Base-by-base conservation (phyloP, 2,888 invertebrate genomes). In the Drosophila buzzatii region DNA sequence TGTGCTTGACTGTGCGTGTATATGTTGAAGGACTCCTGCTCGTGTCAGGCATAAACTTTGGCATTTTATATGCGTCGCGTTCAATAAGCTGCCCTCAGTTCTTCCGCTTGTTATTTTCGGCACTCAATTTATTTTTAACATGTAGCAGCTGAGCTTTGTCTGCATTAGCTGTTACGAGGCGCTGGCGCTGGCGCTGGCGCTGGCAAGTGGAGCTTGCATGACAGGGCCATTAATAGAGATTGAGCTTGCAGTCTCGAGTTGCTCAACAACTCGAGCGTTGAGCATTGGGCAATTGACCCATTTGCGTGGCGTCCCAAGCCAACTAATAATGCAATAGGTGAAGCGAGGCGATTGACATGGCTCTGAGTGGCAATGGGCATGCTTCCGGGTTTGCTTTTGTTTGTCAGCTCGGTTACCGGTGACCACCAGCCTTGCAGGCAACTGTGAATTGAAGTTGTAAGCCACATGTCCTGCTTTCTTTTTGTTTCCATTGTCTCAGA, bases 251-350 rank as follows among this genome's bases (percentile, higher is more conserved):
- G 27, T 27, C 27, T 51, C 33, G 55, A 45, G 76, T 70, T 76
- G 62, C 56, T 52, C 70, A 78, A 60, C 64, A 44, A 18, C n/a
- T 37, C 47, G 51, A 20, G 14, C 53, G 60, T n/a, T 0, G n/a
- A 42, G 42, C 69, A 65, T 61, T 73, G 73, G 64, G 59, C 79
- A 82, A 79, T 85, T 87, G 85, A 85, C 85, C 84, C 76, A 85
- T 82, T 87, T 70, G 63, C 56, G 33, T 59, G 52, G 66, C 58
- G 45, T 31, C 63, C n/a, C n/a, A n/a, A n/a, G n/a, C 27, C 70
- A 79, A 77, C 84, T 77, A 81, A 82, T 79, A 86, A 81, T 86
- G 79, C 75, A 75, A 67, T 80, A 39, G 49, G 23, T 55, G 53
- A n/a, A 31, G 14, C 12, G 39, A n/a, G 42, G 39, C 49, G 56